These are phyloP conservation scores for Hypolimnas misippus DNA, from an alignment of 2,888 invertebrate species.

Conservation along the genomic window DNA sequence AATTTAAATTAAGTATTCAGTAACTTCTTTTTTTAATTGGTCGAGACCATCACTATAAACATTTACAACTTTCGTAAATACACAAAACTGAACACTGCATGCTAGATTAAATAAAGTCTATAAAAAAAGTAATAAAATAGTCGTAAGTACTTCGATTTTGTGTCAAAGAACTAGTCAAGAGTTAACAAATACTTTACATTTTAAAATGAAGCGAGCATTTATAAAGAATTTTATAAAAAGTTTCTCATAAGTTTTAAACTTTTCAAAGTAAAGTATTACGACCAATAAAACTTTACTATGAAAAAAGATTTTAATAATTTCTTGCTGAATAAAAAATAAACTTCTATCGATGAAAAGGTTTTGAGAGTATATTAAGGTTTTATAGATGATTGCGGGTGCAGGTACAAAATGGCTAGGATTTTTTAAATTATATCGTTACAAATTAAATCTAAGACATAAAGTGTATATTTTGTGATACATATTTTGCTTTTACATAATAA, in stretches of 20 bases:
- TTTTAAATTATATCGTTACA: too few species aligned
- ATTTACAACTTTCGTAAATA: background rate
- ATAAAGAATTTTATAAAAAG: conserved; percentile 2
- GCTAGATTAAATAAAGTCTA: background rate
- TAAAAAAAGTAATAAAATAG: background rate
- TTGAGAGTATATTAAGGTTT: too few species aligned
- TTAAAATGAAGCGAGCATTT: conserved; percentile 1
- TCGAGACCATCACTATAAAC: background rate
- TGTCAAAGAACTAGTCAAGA: conserved; percentile 4
- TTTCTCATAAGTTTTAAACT: conserved; percentile 4
- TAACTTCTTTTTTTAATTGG: too few species aligned
- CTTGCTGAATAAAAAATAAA: too few species aligned
- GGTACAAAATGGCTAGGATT: too few species aligned
- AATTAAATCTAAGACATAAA: too few species aligned
- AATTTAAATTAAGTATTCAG: too few species aligned
- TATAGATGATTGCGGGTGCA: too few species aligned
- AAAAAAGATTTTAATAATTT: too few species aligned
- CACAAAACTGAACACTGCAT: background rate
- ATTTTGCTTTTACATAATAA: too few species aligned
- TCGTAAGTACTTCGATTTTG: background rate
- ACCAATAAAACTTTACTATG: background rate
- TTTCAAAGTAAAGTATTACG: background rate
- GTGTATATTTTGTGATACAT: too few species aligned
- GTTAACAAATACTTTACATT: conserved; percentile 1
- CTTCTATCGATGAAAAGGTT: too few species aligned